A percentile compares a stretch with the other conserved stretches of the same genome.
Conservation (phyloP, 2,797 vertebrate genomes). For the Syngnathus acus region DNA sequence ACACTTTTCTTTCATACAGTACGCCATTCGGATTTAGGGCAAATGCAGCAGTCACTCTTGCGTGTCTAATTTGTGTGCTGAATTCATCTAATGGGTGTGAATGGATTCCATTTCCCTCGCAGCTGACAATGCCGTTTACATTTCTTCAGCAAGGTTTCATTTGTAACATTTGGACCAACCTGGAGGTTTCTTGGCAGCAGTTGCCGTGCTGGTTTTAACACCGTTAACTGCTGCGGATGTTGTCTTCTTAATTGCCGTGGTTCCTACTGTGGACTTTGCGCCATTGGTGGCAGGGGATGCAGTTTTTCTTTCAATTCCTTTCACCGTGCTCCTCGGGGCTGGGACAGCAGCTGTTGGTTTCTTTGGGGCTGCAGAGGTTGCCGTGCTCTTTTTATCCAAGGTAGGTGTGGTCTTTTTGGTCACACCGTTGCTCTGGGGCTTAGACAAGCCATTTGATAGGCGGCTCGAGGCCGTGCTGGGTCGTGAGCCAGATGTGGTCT, state of each 20-base stretch:
- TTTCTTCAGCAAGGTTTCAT: not conserved
- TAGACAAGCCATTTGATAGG: constrained; percentile 61
- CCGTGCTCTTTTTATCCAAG: constrained; percentile 51
- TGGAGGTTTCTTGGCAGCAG: constrained; percentile 57
- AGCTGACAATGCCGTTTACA: too few relatives aligned
- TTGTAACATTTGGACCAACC: constrained; percentile 49
- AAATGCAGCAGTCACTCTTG: constrained; percentile 30
- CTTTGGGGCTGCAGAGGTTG: constrained; percentile 43
- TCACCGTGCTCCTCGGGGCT: constrained; percentile 41
- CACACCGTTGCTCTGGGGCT: constrained; percentile 64
- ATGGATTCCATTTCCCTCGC: not conserved
- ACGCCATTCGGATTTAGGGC: constrained; percentile 29
- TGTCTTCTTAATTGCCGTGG: constrained; percentile 51
- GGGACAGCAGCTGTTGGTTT: constrained; percentile 33
- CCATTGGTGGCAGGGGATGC: constrained; percentile 29
- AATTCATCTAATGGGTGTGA: constrained; percentile 26
- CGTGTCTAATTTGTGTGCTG: constrained; percentile 35
- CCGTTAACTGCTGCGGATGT: constrained; percentile 39
- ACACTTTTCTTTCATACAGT: constrained; percentile 10
- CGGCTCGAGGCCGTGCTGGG: constrained; percentile 56
- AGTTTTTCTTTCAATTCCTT: constrained; percentile 65
- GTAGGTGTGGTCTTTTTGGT: constrained; percentile 56
- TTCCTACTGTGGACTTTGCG: constrained; percentile 44
- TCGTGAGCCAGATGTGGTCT: constrained; percentile 45
- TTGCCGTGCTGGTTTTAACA: constrained; percentile 51